Evolutionary conservation across 2,113 vertebrate genomes (phyloP).

Genomic region (Saimiri boliviensis): DNA sequence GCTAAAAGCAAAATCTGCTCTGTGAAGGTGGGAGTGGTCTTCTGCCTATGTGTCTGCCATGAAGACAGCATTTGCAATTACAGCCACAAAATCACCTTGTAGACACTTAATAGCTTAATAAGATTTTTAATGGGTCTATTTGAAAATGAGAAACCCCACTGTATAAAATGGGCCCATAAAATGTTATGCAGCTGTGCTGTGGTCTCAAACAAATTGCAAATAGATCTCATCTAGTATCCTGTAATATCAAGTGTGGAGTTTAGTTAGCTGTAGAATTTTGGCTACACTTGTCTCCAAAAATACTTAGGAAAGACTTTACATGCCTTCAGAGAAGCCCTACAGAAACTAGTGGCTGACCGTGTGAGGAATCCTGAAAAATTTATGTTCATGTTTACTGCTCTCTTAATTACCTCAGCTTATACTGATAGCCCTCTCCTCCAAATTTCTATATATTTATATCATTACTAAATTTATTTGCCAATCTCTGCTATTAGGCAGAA

Average conservation of each 20-base stretch:
- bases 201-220: slow-evolving; percentile 31
- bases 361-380: not conserved
- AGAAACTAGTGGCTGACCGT: not conserved
- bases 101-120: slow-evolving; percentile 72
- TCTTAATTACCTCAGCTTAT: not conserved
- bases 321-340: not conserved
- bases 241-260: not conserved
- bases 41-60: not conserved
- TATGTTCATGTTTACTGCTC: not conserved
- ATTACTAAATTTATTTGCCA: not conserved
- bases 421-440: not conserved
- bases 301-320: not conserved
- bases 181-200: slow-evolving; percentile 40
- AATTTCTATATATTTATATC: not conserved
- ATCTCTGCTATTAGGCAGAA: not conserved
- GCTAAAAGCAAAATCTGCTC: not conserved
- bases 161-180: slow-evolving; percentile 63
- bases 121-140: slow-evolving; percentile 72
- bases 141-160: slow-evolving; percentile 67
- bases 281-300: not conserved
- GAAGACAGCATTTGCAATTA: slow-evolving; percentile 55
- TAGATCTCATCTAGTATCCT: not conserved
- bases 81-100: slow-evolving; percentile 30
- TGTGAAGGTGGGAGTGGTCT: not conserved
- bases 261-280: not conserved